These are phyloP conservation scores for Acanthaster planci DNA, from an alignment of 35 echinoderm and acorn worm species.

Conservation along the genomic window DNA sequence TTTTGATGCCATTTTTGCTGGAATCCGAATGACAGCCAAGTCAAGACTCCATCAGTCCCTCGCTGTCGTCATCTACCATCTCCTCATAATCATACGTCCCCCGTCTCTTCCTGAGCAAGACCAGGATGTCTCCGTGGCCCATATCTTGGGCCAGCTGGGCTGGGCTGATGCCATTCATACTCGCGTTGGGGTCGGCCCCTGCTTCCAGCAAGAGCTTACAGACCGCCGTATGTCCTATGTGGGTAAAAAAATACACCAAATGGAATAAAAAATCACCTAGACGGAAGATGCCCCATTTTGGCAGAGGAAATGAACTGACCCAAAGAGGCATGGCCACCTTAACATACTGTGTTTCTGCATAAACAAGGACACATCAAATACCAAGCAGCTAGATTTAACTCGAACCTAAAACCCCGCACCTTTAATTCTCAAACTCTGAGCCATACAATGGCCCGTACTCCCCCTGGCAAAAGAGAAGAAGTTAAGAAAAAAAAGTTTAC, in stretches of 20 bases:
- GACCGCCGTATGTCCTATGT: slow-evolving; percentile 58
- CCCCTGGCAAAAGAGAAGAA: too few relatives aligned
- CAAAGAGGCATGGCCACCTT: too few relatives aligned
- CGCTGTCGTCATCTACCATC: slow-evolving; percentile 34
- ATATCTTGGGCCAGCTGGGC: slow-evolving; percentile 67
- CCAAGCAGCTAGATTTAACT: too few relatives aligned
- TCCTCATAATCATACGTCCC: slow-evolving; percentile 17
- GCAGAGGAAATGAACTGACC: too few relatives aligned
- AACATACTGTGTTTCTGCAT: too few relatives aligned
- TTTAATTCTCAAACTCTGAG: too few relatives aligned
- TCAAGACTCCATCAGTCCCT: neutral
- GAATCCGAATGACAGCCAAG: neutral
- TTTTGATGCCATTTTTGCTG: too few relatives aligned
- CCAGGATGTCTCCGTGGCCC: slow-evolving; percentile 60
- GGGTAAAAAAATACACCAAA: neutral
- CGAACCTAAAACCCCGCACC: too few relatives aligned
- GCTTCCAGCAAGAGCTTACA: slow-evolving; percentile 47
- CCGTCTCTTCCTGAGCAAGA: slow-evolving; percentile 27
- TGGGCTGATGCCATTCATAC: slow-evolving; percentile 75
- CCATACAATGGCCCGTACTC: too few relatives aligned
- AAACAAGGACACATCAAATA: too few relatives aligned
- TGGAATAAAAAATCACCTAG: neutral
- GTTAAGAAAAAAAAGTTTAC: too few relatives aligned
- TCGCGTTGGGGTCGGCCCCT: slow-evolving; percentile 60
- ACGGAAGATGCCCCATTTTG: too few relatives aligned